Evolutionary conservation across 2,113 vertebrate genomes (phyloP), one percentile per base, ranked within the genome.

Genomic region (Merops nubicus): DNA sequence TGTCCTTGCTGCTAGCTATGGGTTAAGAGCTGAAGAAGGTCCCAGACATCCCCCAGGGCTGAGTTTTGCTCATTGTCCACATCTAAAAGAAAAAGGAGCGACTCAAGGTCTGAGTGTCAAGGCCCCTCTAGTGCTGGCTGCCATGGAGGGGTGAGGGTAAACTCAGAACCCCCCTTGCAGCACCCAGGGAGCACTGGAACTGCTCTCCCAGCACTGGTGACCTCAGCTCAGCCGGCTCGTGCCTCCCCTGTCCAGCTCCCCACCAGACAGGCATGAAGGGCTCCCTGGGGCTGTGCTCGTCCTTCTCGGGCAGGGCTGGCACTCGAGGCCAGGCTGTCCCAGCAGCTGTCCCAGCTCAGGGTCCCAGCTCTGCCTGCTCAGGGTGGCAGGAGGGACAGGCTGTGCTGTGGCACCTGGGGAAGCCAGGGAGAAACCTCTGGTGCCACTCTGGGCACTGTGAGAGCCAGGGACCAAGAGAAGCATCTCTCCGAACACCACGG

Each of bases 201-300:
- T 21, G 25, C 48, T 83, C 79, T 77, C 65, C 40, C 34, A 67
- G 82, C 34, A 56, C 86, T 75, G 78, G 67, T 93, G 92, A 93
- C 86, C 72, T 43, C 0, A 1, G 38, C 80, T 92, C 68, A 34
- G 14, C 59, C 3, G 13, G 54, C 36, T 80, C 72, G n/a, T 63
- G 40, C 82, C 76, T 92, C 47, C 51, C 54, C 63, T 11, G 62
- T 16, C 53, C 62, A 50, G 0, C 50, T 94, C 53, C 57, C 0
- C 21, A 83, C 89, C 56, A 47, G 93, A 92, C 96, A 96, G 88
- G 88, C 96, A 89, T 81, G 96, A 96, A 96, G 88, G 88, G 68
- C 87, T 69, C n/a, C 96, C 70, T 0, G 8, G 42, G 85, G 96
- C 92, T 34, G 26, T 2, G 19, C 68, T 88, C 0, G 31, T 64